Evolutionary conservation across 2,113 vertebrate species (phyloP), one percentile per base, ranked within the genome.

Genomic region (Melanocharis versteri): DNA sequence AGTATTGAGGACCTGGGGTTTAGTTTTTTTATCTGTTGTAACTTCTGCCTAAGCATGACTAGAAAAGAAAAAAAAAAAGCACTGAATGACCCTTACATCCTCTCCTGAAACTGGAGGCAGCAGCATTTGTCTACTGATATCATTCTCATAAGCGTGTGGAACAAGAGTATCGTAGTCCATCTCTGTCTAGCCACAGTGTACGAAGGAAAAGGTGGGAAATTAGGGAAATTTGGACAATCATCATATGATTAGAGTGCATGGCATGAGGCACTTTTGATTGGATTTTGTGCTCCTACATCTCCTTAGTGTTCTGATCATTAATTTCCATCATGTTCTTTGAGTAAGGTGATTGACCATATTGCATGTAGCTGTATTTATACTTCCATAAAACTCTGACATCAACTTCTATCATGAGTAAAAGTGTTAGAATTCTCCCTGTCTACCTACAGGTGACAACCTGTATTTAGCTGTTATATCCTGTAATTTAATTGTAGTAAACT

Each of bases 101-200:
- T 69, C 24, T 86, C 20, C 40, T 86, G 57, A 72, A 88, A 48
- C 17, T n/a, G 62, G 37, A 60, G 40, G 40, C 70, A 64, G 1
- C 3, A 5, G 23, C 20, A 39, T 66, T 66, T 84, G 13, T 26
- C n/a, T 57, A 3, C 27, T 62, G 8, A 42, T 81, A 35, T 13
- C 12, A 54, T 7, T 57, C 13, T 78, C 72, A 39, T 26, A 66
- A 78, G 23, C 19, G 20, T 7, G 27, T n/a, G 40, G 13, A 35
- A 40, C 31, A 73, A n/a, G 13, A 3, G 1, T 31, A 45, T 35
- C 0, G 0, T 11, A 50, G 33, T 33, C 19, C 8, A 24, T 50
- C 26, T 73, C 24, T 11, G 6, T 61, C 40, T 70, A 42, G 10
- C 35, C n/a, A 80, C 45, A 60, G 3, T 39, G 24, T 62, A 37